Evolutionary conservation across 2,113 vertebrate genomes (phyloP).

Genomic region (Pithys albifrons): DNA sequence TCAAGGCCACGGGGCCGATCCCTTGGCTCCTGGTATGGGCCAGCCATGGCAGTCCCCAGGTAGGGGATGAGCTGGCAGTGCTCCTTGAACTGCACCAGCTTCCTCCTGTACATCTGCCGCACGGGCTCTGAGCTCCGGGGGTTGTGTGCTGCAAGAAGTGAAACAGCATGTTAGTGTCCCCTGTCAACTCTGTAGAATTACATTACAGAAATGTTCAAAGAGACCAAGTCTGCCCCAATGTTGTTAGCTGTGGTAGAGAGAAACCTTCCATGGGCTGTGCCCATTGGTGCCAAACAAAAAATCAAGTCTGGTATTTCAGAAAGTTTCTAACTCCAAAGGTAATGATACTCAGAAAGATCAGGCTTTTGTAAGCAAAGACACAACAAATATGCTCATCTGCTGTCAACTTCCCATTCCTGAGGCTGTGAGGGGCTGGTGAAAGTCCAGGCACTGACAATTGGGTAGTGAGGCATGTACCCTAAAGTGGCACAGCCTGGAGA

Average conservation of each 20-base stretch:
- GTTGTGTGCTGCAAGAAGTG: constrained; percentile 82
- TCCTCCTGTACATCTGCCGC: constrained; percentile 81
- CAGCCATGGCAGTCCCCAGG: constrained; percentile 80
- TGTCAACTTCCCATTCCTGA: not conserved
- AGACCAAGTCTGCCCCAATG: no score
- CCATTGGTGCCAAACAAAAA: not conserved
- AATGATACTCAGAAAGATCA: fast-evolving
- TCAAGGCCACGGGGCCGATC: constrained; percentile 80
- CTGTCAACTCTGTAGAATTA: fast-evolving
- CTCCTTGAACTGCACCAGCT: constrained; percentile 83
- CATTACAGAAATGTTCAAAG: not conserved
- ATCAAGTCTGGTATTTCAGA: not conserved
- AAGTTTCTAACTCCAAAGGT: not conserved
- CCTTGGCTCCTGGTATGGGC: constrained; percentile 73
- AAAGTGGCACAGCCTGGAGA: no score
- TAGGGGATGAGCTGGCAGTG: constrained; percentile 87
- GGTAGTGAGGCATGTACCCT: fast-evolving
- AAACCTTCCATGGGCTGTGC: fast-evolving
- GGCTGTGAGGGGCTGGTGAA: fast-evolving
- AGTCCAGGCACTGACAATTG: not conserved
- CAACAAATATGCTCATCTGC: not conserved
- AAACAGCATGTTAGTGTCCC: not conserved
- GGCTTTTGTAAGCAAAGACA: not conserved
- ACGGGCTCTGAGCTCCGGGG: constrained; percentile 72
- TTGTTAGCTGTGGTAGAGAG: fast-evolving